Percentiles rank a stretch among this genome's conserved stretches.
These are phyloP conservation scores for Caenorhabditis sp. DNA, from an alignment of 2,888 invertebrate genomes.

Conservation along the genomic window DNA sequence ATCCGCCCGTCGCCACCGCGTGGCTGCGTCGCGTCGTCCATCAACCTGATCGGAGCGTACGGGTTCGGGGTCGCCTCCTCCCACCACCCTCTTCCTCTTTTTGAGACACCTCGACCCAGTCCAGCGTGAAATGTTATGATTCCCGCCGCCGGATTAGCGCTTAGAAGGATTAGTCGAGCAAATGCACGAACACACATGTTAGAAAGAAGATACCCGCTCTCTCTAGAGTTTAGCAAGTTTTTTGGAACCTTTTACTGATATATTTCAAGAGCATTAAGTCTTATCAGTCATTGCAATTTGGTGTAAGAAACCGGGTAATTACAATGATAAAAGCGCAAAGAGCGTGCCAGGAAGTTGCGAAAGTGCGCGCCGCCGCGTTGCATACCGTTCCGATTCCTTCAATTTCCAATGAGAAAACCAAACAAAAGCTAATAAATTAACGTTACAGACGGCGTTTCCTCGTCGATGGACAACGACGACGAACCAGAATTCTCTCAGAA, in stretches of 20 bases:
- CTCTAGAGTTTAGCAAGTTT: slow-evolving; percentile 7
- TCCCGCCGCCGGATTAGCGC: slow-evolving; percentile 57
- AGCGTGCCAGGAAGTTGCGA: slow-evolving; percentile 21
- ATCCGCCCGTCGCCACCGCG: too few species aligned
- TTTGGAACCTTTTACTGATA: too few species aligned
- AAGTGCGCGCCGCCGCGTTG: slow-evolving; percentile 14
- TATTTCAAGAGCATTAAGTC: too few species aligned
- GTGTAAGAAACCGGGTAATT: too few species aligned
- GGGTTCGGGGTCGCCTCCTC: slow-evolving; percentile 28
- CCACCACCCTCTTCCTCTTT: too few species aligned
- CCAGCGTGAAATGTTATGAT: slow-evolving; percentile 60
- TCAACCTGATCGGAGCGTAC: slow-evolving; percentile 36
- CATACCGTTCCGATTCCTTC: not conserved
- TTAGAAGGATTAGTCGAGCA: slow-evolving; percentile 59
- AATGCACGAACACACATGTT: slow-evolving; percentile 55
- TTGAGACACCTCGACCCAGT: slow-evolving; percentile 26
- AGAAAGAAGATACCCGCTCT: slow-evolving; percentile 28
- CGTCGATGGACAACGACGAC: slow-evolving; percentile 58
- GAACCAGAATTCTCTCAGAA: slow-evolving; percentile 65
- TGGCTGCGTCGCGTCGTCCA: slow-evolving; percentile 2
- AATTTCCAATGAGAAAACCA: not conserved
- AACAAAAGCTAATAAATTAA: not conserved
- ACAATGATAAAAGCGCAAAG: not conserved
- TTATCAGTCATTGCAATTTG: slow-evolving; percentile 19
- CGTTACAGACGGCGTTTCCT: slow-evolving; percentile 61